phyloP scores from a whole-genome alignment of 2,113 vertebrate genomes.

The Aythya baeri region DNA sequence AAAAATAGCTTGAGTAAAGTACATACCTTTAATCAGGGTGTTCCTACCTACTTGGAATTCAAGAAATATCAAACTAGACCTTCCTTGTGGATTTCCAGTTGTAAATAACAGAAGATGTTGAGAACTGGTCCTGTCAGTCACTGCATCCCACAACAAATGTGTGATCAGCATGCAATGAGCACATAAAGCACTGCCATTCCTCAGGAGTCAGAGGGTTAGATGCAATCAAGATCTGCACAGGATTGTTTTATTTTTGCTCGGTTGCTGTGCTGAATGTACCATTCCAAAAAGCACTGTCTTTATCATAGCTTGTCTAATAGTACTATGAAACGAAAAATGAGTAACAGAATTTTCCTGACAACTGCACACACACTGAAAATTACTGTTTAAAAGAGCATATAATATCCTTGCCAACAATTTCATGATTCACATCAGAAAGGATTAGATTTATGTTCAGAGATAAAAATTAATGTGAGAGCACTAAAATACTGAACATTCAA shows the following conservation, averaged over 20 bases:
- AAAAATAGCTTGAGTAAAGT: background rate
- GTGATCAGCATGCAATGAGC: background rate
- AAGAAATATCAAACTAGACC: background rate
- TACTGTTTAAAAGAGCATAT: conserved; percentile 6
- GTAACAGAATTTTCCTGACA: conserved; percentile 29
- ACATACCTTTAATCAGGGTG: background rate
- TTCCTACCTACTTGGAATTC: background rate
- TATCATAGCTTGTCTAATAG: background rate
- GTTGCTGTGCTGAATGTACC: background rate
- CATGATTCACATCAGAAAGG: background rate
- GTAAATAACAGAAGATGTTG: background rate
- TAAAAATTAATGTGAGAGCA: background rate
- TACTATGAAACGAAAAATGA: background rate
- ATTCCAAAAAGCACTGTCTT: background rate
- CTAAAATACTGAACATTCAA: background rate
- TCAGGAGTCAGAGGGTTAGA: background rate
- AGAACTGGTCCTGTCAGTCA: background rate
- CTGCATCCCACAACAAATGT: background rate
- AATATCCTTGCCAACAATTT: background rate
- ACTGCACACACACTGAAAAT: background rate
- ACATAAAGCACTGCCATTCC: background rate
- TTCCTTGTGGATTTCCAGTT: background rate
- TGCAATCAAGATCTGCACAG: background rate
- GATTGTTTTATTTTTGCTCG: background rate
- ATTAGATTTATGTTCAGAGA: background rate